Percentiles rank a stretch among this genome's conserved stretches.
Evolutionary conservation across 1,140 invertebrate genomes (phyloP).

Genomic region (Drosophila novamexicana): DNA sequence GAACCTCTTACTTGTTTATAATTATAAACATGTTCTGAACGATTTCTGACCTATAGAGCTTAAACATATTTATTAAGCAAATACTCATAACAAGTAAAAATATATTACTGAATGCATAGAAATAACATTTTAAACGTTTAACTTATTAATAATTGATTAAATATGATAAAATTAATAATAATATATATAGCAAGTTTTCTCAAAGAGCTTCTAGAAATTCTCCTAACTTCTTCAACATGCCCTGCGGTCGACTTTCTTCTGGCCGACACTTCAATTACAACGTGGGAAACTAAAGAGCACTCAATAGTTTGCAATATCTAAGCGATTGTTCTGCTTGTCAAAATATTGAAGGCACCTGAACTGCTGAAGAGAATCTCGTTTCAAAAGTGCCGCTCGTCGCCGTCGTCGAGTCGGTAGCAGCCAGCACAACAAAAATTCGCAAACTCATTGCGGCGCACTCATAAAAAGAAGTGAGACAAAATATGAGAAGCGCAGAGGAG

Average conservation of each 20-base stretch:
- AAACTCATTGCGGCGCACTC: slow-evolving; percentile 69
- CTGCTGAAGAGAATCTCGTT: slow-evolving; percentile 27
- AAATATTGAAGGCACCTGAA: slow-evolving; percentile 63
- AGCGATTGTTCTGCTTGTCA: slow-evolving; percentile 74
- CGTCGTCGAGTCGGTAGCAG: not conserved
- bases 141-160: no score
- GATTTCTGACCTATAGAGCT: no score
- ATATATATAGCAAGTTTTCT: not conserved
- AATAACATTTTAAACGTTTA: no score
- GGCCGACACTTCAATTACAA: slow-evolving; percentile 41
- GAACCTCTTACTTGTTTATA: no score
- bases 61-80: no score
- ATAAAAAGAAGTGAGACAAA: slow-evolving; percentile 26
- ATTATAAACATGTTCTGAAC: no score
- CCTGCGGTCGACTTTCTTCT: slow-evolving; percentile 25
- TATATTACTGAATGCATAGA: no score
- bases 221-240: slow-evolving; percentile 1
- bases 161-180: no score
- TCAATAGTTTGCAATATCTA: slow-evolving; percentile 56
- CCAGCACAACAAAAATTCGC: slow-evolving; percentile 52
- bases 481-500: slow-evolving; percentile 8
- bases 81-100: no score
- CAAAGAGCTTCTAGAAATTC: slow-evolving; percentile 1
- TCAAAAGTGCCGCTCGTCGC: slow-evolving; percentile 41
- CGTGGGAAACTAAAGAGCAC: slow-evolving; percentile 58